Evolutionary conservation across 2,797 vertebrate species (phyloP).

Genomic region (Phataginus tetradactyla): DNA sequence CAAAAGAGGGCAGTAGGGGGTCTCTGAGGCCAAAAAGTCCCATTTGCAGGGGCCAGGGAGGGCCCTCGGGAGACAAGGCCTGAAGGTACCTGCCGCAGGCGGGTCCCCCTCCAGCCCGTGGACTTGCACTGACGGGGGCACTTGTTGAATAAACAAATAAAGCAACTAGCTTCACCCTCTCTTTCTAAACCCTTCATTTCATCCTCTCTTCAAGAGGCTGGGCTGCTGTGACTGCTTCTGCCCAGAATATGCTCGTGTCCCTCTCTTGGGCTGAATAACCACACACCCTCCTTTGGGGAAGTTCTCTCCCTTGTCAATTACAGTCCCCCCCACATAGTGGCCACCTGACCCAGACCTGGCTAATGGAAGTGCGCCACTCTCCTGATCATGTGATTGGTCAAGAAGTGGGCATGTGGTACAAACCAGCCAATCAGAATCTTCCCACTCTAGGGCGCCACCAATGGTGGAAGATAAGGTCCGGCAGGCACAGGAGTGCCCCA

Average conservation of each 20-base stretch:
- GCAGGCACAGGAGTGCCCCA: neutral
- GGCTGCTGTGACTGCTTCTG: neutral
- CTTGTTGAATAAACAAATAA: neutral
- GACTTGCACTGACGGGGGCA: neutral
- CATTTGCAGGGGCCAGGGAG: no score
- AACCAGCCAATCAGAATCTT: neutral
- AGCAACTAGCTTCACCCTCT: neutral
- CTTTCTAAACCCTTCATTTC: neutral
- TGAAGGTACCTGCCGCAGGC: neutral
- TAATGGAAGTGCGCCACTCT: neutral
- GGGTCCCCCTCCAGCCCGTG: neutral
- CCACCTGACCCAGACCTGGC: neutral
- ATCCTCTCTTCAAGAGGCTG: neutral
- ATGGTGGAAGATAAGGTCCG: neutral
- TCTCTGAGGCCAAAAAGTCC: neutral
- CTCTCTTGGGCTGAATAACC: neutral
- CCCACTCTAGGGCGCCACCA: no score
- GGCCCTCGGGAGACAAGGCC: neutral
- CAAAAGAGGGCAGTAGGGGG: neutral
- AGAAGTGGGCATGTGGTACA: neutral
- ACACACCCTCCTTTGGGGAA: neutral
- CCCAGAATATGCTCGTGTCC: neutral
- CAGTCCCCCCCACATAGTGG: neutral
- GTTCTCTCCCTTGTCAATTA: neutral
- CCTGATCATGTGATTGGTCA: neutral